Percentiles rank a stretch among this genome's conserved stretches.
phyloP scores from a whole-genome alignment of 2,888 invertebrate species.

The Tridacna crocea region DNA sequence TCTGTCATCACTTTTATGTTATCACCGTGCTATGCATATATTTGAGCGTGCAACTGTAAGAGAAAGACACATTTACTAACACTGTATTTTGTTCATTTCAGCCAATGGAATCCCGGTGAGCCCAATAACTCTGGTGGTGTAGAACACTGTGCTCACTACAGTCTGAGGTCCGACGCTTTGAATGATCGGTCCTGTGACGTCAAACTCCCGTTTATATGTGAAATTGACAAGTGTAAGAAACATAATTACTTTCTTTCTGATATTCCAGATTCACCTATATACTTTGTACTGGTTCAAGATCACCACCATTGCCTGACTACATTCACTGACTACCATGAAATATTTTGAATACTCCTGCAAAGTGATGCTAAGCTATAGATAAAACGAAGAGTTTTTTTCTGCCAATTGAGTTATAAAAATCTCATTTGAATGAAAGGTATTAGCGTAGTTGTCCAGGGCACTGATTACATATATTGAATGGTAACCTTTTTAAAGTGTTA shows the following conservation, averaged over 20 bases:
- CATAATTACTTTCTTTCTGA: background rate
- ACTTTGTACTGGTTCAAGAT: too few relatives aligned
- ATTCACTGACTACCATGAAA: too few relatives aligned
- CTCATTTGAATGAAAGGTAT: too few relatives aligned
- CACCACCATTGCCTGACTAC: too few relatives aligned
- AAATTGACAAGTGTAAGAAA: constrained; percentile 64
- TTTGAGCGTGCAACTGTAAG: background rate
- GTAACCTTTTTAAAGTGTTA: too few relatives aligned
- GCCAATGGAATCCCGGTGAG: constrained; percentile 61
- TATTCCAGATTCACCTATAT: background rate
- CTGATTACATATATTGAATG: too few relatives aligned
- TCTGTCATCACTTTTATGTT: background rate
- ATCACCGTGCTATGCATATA: background rate
- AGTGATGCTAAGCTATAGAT: too few relatives aligned
- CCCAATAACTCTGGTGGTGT: constrained; percentile 61
- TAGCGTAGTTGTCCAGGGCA: too few relatives aligned
- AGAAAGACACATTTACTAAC: too few relatives aligned
- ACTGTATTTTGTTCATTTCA: constrained; percentile 11
- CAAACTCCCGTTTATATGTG: constrained; percentile 63
- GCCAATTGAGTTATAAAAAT: too few relatives aligned
- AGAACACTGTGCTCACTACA: constrained; percentile 65
- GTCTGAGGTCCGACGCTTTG: constrained; percentile 40
- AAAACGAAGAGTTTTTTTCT: too few relatives aligned
- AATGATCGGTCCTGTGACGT: constrained; percentile 62
- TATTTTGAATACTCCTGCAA: too few relatives aligned